Evolutionary conservation across 2,888 invertebrate species (phyloP).

Genomic region (Caenorhabditis sp.): DNA sequence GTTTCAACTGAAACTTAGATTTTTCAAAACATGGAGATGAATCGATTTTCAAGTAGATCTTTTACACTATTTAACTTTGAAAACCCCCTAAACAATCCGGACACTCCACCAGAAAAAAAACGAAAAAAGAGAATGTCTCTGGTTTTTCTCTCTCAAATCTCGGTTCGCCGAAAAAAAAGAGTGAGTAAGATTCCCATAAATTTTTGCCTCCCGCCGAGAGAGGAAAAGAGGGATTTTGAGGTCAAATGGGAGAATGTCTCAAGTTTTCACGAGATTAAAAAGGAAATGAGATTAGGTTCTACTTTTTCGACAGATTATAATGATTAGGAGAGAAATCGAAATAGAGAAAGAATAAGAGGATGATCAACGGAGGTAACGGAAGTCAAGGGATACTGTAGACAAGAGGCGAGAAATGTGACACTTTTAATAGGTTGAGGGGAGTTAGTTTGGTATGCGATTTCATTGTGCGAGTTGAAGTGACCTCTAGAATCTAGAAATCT

Average conservation of each 20-base stretch:
- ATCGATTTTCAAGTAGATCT: no score
- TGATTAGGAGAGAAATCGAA: slow-evolving; percentile 7
- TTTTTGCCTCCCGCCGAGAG: slow-evolving; percentile 26
- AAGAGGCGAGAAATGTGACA: no score
- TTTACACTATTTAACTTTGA: no score
- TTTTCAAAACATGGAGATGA: no score
- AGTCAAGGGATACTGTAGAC: not conserved
- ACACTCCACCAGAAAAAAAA: no score
- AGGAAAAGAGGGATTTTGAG: slow-evolving; percentile 39
- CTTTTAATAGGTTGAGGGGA: no score
- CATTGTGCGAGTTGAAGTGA: no score
- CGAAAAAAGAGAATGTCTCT: not conserved
- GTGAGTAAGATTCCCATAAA: slow-evolving; percentile 1
- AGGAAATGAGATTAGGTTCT: slow-evolving; percentile 2
- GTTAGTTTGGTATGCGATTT: no score
- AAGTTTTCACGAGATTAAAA: slow-evolving; percentile 13
- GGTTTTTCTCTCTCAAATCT: not conserved
- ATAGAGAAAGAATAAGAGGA: not conserved
- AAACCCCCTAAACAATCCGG: no score
- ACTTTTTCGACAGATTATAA: no score
- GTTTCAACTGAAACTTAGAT: no score
- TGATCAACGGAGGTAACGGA: not conserved
- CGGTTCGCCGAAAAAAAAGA: slow-evolving; percentile 15
- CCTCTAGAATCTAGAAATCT: no score
- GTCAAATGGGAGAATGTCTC: slow-evolving; percentile 31